These are phyloP conservation scores for Prenolepis imparis DNA, from an alignment of 2,888 invertebrate genomes.

Conservation along the genomic window DNA sequence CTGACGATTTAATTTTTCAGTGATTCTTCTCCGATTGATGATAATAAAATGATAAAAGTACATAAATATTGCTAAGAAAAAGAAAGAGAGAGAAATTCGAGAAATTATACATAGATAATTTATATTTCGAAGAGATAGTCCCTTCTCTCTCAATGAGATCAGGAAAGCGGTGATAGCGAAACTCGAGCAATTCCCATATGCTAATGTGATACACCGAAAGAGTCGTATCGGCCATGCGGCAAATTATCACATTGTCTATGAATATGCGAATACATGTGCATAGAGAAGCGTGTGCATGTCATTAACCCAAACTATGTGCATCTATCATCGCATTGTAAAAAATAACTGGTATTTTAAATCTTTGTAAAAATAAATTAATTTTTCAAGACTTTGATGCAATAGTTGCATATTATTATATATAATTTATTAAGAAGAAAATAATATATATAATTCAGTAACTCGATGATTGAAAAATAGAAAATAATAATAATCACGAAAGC, in stretches of 20 bases:
- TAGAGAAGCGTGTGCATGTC: not conserved
- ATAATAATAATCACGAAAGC: not conserved
- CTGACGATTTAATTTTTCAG: constrained; percentile 4
- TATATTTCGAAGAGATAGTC: constrained; percentile 57
- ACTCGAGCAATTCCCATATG: constrained; percentile 77
- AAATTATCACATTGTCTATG: constrained; percentile 75
- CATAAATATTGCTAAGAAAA: not conserved
- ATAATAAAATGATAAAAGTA: not conserved
- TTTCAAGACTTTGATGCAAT: not conserved
- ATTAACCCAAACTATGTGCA: constrained; percentile 9
- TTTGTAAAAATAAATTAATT: constrained; percentile 35
- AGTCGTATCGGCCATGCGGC: constrained; percentile 73
- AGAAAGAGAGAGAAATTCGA: not conserved
- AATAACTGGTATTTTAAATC: not conserved
- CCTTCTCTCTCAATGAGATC: constrained; percentile 43
- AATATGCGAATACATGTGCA: not conserved
- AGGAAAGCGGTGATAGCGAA: constrained; percentile 66
- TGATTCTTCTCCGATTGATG: not conserved
- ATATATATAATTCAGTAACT: not conserved
- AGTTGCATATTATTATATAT: no score
- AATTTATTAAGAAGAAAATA: not conserved
- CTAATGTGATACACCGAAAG: constrained; percentile 77
- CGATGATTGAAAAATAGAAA: not conserved
- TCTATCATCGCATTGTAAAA: not conserved
- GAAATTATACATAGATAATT: constrained; percentile 38